Conservation (phyloP, 2,888 invertebrate genomes). For the Pristionchus maxplancki region DNA sequence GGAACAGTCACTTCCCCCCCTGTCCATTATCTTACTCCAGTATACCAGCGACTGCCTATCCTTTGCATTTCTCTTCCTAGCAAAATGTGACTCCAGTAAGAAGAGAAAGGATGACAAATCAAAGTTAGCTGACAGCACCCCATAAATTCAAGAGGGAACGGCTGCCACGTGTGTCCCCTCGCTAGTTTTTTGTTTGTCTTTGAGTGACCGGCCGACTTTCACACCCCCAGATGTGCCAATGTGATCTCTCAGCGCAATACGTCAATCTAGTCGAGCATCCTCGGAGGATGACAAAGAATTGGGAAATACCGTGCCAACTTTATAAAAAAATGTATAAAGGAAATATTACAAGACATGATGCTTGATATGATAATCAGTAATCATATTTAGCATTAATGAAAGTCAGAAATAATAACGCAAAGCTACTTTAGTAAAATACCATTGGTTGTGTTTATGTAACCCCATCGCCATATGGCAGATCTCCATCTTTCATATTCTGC, state of each 20-base stretch:
- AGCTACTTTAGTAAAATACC: neutral
- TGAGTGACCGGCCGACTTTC: neutral
- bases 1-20: too few relatives aligned
- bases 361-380: too few relatives aligned
- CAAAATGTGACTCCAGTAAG: neutral
- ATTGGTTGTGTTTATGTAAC: neutral
- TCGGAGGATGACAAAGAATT: too few relatives aligned
- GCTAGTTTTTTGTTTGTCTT: neutral
- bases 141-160: conserved; percentile 3
- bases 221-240: neutral
- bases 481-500: neutral
- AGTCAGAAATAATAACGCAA: too few relatives aligned
- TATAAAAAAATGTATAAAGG: too few relatives aligned
- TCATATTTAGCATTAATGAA: too few relatives aligned
- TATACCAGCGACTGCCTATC: too few relatives aligned
- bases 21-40: too few relatives aligned
- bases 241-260: neutral
- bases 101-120: neutral
- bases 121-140: neutral
- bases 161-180: conserved; percentile 7
- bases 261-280: too few relatives aligned
- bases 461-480: neutral
- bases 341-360: too few relatives aligned
- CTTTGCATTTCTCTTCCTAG: too few relatives aligned
- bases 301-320: too few relatives aligned